Base-by-base conservation (phyloP, 1,140 invertebrate genomes). In the Polypedilum pembai region DNA sequence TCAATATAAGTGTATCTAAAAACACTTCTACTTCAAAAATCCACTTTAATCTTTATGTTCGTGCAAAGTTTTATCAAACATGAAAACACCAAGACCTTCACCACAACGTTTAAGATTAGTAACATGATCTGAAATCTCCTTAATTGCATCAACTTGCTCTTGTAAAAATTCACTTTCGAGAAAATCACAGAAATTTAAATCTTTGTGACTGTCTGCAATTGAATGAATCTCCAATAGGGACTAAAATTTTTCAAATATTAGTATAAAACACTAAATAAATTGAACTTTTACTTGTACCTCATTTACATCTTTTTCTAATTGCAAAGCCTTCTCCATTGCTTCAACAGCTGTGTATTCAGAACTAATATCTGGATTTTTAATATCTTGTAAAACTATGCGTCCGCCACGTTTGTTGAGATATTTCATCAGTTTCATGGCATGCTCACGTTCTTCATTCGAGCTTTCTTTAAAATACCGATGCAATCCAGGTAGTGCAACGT, bases 401-500 rank as follows among this genome's bases (percentile, higher is more conserved):
- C 94, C 94, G 5, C 94, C 94, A 33, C 94, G 84, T 78, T 90
- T 88, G 80, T 94, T 94, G 82, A 92, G 87, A 80, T 94, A 95
- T 73, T 87, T 86, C 85, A 95, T 90, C 3, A 91, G 83, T 78
- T 86, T 88, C 82, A 89, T 86, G 0, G 91, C 92, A 79, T 94
- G 92, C 75, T 88, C 88, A 7, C 88, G 84, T 81, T 95, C 93
- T 78, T 94, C 93, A 33, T 87, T 83, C 1, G 91, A 90, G 18
- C 86, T 83, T 75, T 90, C 84, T 78, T 89, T 86, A 79, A 94
- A 94, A 79, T 89, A 94, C 75, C 88, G 86, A 75, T 84, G 79
- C 74, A 92, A 84, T 3, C 92, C 92, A 17, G 84, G 84, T 7
- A 94, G 82, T 18, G 92, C 92, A 1, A 95, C 87, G 81, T 95